Base-by-base conservation (phyloP, 2,113 vertebrate species). In the Calcarius ornatus region DNA sequence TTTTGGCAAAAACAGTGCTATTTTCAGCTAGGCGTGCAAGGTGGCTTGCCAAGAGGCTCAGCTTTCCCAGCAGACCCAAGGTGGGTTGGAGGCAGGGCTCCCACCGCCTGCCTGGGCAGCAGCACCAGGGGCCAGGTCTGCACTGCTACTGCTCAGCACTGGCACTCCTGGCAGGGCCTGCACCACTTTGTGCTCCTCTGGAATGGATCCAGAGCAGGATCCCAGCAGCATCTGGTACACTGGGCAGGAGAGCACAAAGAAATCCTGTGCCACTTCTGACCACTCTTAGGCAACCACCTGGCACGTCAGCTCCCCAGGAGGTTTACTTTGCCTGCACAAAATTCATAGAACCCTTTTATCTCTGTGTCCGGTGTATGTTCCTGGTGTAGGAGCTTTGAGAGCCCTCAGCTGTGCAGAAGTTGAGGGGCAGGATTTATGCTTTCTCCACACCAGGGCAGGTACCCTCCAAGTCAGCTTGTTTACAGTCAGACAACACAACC, bases 1-100 rank as follows among this genome's bases (percentile, higher is more conserved):
- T 76, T 94, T 96, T 97, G 96, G 96, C 95, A 96, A 73, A 92
- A 76, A 33, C 54, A 91, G 70, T 4, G 1, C 81, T 90, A 57
- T 96, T 96, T 93, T 92, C 68, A 86, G 88, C 80, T 92, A 53
- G 56, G 71, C 38, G 7, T 83, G 57, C 5, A 20, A 86, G 57
- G 53, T 76, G 92, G 53, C 56, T 94, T 95, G 95, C 89, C 95
- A 92, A 90, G 84, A 93, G 72, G 40, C 64, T 83, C 63, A 40
- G 85, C 50, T 90, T 56, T 92, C 89, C 47, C 45, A 42, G 63
- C 12, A 10, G 87, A 86, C 9, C 8, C 5, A 22, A 57, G 72
- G 42, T 68, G 82, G 38, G 57, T 8, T 72, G 70, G 47, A 91
- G 78, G 72, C 75, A 83, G 37, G n/a, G 47, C 60, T 86, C 35